Conservation (phyloP, 2,797 vertebrate species). For the Diglossa cyanea region DNA sequence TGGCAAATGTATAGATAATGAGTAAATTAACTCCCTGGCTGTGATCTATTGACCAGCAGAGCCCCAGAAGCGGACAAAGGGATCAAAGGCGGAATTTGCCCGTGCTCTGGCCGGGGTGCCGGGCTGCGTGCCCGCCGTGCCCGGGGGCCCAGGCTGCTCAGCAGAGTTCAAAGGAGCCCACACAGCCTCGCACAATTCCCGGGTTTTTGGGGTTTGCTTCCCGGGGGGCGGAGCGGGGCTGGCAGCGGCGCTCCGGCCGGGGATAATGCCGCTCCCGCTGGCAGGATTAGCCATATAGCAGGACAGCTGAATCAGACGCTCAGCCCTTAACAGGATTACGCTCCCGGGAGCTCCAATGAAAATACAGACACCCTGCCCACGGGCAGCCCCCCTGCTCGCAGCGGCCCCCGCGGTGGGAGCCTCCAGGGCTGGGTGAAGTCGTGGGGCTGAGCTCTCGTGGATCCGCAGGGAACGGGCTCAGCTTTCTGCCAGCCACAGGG, state of each 20-base stretch:
- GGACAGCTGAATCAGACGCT: slow-evolving; percentile 56
- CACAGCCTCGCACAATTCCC: not conserved
- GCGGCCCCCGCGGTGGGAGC: not conserved
- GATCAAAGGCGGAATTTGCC: not conserved
- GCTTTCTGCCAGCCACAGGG: not conserved
- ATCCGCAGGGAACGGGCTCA: rapidly evolving
- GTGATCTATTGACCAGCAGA: not conserved
- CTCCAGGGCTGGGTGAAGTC: rapidly evolving
- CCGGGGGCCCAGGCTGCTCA: not conserved
- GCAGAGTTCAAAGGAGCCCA: slow-evolving; percentile 5
- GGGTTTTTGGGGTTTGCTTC: not conserved
- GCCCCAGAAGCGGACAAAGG: not conserved
- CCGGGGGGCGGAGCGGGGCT: not conserved
- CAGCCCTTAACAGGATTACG: slow-evolving; percentile 55
- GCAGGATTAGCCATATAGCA: slow-evolving; percentile 28
- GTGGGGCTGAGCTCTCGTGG: rapidly evolving
- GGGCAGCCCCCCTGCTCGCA: not conserved
- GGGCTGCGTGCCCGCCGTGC: not conserved
- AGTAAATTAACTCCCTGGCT: not conserved
- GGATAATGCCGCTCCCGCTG: not conserved
- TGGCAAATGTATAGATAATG: not conserved
- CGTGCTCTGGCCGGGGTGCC: not conserved
- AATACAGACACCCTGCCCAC: slow-evolving; percentile 20
- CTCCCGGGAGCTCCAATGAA: not conserved
- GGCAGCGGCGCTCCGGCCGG: not conserved